Evolutionary conservation across 1,140 invertebrate species (phyloP).

Genomic region (Eriosoma lanigerum): DNA sequence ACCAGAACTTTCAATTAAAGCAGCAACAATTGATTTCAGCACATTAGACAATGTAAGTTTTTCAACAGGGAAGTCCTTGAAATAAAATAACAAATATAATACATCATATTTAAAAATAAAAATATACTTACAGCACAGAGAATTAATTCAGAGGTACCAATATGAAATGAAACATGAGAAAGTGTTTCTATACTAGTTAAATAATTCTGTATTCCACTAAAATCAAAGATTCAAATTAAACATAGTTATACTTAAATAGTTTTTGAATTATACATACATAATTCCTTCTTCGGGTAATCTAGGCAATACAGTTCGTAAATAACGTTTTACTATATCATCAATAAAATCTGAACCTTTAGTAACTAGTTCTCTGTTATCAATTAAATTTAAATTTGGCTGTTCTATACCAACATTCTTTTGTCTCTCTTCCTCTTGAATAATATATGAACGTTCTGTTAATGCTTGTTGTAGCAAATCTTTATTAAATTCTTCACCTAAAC

Average conservation of each 20-base stretch:
- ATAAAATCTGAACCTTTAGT: conserved; percentile 67
- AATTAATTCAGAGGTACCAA: conserved; percentile 83
- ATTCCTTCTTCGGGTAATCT: conserved; percentile 72
- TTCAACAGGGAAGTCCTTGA: conserved; percentile 74
- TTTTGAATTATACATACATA: conserved; percentile 58
- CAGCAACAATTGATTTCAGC: conserved; percentile 80
- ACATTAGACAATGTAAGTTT: conserved; percentile 70
- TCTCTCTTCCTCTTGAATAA: conserved; percentile 69
- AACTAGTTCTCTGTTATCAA: conserved; percentile 71
- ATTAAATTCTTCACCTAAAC: conserved; percentile 83
- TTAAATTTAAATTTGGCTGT: conserved; percentile 62
- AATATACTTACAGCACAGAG: conserved; percentile 67
- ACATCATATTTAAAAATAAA: neutral
- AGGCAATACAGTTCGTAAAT: conserved; percentile 68
- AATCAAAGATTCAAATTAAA: conserved; percentile 49
- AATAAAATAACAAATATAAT: conserved; percentile 56
- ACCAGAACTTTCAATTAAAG: conserved; percentile 68
- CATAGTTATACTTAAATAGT: conserved; percentile 52
- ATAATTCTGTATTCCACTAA: conserved; percentile 66
- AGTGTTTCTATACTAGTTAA: conserved; percentile 69
- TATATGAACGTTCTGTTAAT: conserved; percentile 78
- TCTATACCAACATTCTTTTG: conserved; percentile 72
- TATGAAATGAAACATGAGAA: conserved; percentile 68
- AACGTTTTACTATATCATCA: conserved; percentile 63
- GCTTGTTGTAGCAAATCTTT: conserved; percentile 69